Evolutionary conservation across 1,140 invertebrate genomes (phyloP).

Genomic region (Drosophila yakuba): DNA sequence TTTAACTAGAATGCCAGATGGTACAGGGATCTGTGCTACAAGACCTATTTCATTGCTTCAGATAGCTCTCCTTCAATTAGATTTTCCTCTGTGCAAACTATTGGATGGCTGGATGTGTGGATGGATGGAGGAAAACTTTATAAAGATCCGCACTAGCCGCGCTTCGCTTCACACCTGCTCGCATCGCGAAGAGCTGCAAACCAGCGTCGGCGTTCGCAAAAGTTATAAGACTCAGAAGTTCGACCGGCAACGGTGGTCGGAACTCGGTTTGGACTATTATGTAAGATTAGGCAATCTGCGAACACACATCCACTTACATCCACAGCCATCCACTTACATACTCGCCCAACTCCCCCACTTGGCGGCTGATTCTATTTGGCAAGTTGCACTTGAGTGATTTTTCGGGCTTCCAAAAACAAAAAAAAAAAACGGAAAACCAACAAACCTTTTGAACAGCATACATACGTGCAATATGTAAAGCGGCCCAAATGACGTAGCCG

Average conservation of each 20-base stretch:
- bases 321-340: conserved; percentile 33
- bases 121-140: conserved; percentile 63
- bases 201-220: conserved; percentile 19
- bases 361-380: conserved; percentile 74
- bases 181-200: conserved; percentile 58
- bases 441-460: conserved; percentile 59
- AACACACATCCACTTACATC: conserved; percentile 8
- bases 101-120: conserved; percentile 33
- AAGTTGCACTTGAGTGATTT: conserved; percentile 83
- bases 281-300: conserved; percentile 74
- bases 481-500: conserved; percentile 75
- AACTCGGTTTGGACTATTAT: conserved; percentile 62
- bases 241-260: conserved; percentile 41
- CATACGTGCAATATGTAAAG: conserved; percentile 74
- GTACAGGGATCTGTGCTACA: not conserved
- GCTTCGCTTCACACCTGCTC: conserved; percentile 79
- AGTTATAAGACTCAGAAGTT: conserved; percentile 14
- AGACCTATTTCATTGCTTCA: not conserved
- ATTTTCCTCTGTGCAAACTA: conserved; percentile 22
- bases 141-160: conserved; percentile 72
- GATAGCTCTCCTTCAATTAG: not conserved
- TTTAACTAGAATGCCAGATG: no score
- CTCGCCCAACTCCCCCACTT: conserved; percentile 40
- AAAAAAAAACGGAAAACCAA: conserved; percentile 61
- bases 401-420: conserved; percentile 69